These are phyloP conservation scores for Oncorhynchus gorbuscha DNA, from an alignment of 2,113 vertebrate species.

Conservation along the genomic window DNA sequence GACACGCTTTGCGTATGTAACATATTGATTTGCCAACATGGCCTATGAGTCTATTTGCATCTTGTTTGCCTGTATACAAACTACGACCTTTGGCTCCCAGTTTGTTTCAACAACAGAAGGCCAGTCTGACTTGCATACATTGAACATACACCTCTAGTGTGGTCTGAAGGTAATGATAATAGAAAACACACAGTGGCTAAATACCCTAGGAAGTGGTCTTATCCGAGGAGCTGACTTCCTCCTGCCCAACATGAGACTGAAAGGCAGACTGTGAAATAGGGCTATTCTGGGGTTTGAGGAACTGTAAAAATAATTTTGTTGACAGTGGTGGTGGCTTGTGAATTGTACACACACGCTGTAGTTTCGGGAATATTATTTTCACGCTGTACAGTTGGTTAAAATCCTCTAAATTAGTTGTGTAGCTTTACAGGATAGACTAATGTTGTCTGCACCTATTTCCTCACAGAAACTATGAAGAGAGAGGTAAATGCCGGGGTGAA, in stretches of 20 bases:
- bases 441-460: constrained; percentile 4
- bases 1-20: too few relatives aligned
- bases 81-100: neutral
- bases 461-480: constrained; percentile 81
- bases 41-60: constrained; percentile 48
- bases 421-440: neutral
- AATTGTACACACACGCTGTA: too few relatives aligned
- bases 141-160: neutral
- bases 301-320: too few relatives aligned
- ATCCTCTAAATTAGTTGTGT: too few relatives aligned
- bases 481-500: constrained; percentile 88
- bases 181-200: constrained; percentile 11
- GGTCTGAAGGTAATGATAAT: constrained; percentile 13
- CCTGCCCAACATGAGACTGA: constrained; percentile 2
- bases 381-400: neutral
- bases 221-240: constrained; percentile 22
- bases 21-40: neutral
- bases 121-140: constrained; percentile 7
- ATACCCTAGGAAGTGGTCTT: constrained; percentile 39
- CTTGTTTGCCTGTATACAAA: constrained; percentile 54
- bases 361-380: too few relatives aligned
- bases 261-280: constrained; percentile 5
- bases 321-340: too few relatives aligned
- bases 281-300: too few relatives aligned
- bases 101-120: constrained; percentile 5